phyloP scores from a whole-genome alignment of 2,113 vertebrate species.

The Sclerurus mexicanus region DNA sequence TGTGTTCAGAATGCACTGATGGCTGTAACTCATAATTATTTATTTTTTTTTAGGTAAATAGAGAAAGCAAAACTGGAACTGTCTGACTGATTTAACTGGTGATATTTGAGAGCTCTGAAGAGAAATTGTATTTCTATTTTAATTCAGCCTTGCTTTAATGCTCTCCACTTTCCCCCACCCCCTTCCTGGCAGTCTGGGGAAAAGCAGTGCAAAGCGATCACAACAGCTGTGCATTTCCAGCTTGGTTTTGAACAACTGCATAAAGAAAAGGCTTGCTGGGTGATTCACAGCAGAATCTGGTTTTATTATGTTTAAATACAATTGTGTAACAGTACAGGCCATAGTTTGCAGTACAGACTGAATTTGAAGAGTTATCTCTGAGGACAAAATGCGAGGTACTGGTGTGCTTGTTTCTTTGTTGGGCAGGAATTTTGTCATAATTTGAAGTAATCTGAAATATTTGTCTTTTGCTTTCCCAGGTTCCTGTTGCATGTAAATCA shows the following conservation, averaged over 20 bases:
- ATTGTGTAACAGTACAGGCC: background rate
- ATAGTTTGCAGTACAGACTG: background rate
- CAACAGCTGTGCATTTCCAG: background rate
- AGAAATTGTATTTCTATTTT: background rate
- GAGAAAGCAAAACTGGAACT: background rate
- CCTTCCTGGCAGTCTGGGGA: background rate
- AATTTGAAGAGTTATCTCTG: background rate
- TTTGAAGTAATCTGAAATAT: background rate
- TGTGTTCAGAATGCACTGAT: background rate
- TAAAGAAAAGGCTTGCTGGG: background rate
- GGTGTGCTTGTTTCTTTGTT: background rate
- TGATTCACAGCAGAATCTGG: background rate
- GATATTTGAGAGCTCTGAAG: background rate
- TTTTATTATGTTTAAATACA: background rate
- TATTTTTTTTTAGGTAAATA: background rate
- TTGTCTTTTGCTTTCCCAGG: conserved; percentile 70
- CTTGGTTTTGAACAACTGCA: background rate
- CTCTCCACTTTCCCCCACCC: background rate
- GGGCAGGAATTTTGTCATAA: background rate
- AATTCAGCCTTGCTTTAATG: background rate
- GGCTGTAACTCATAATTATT: background rate
- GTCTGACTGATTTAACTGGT: background rate
- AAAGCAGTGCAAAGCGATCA: background rate
- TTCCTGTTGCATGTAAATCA: conserved; percentile 97
- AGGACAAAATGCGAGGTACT: background rate